Percentiles rank a stretch among this genome's conserved stretches.
Evolutionary conservation across 2,888 invertebrate genomes (phyloP).

Genomic region (Thecophora atra): DNA sequence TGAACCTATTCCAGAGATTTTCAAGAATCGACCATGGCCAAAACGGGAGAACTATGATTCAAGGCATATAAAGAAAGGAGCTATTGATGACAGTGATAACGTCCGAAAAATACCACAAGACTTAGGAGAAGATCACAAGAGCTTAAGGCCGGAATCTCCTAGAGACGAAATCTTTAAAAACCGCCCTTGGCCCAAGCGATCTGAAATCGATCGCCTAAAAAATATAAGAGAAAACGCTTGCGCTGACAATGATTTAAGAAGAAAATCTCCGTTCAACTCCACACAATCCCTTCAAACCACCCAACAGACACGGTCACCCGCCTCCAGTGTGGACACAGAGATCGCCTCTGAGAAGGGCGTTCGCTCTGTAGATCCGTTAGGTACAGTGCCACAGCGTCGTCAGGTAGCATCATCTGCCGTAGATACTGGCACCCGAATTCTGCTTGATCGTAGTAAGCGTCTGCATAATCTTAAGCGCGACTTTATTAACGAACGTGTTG

Average conservation of each 20-base stretch:
- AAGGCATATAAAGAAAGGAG: conserved; percentile 35
- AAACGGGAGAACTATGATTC: conserved; percentile 40
- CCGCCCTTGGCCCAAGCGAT: conserved; percentile 53
- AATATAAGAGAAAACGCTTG: not conserved
- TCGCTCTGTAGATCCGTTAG: conserved; percentile 45
- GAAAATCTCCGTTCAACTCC: conserved; percentile 5
- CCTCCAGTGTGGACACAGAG: conserved; percentile 52
- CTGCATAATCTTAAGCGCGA: conserved; percentile 63
- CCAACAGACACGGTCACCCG: conserved; percentile 43
- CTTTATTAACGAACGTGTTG: conserved; percentile 64
- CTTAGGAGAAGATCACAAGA: conserved; percentile 22
- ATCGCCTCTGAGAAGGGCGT: conserved; percentile 41
- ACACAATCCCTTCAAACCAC: conserved; percentile 18
- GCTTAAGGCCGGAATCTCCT: not conserved
- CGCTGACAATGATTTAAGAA: not conserved
- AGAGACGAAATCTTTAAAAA: conserved; percentile 48
- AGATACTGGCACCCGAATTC: conserved; percentile 57
- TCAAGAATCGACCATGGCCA: conserved; percentile 58
- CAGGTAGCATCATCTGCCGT: conserved; percentile 42
- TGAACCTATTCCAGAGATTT: conserved; percentile 52
- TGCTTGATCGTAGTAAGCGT: conserved; percentile 63
- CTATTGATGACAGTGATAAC: conserved; percentile 37
- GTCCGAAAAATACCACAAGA: conserved; percentile 43
- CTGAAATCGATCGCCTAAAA: conserved; percentile 45
- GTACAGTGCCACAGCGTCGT: conserved; percentile 31